Evolutionary conservation across 2,113 vertebrate species (phyloP).

Genomic region (Puntigrus tetrazona): DNA sequence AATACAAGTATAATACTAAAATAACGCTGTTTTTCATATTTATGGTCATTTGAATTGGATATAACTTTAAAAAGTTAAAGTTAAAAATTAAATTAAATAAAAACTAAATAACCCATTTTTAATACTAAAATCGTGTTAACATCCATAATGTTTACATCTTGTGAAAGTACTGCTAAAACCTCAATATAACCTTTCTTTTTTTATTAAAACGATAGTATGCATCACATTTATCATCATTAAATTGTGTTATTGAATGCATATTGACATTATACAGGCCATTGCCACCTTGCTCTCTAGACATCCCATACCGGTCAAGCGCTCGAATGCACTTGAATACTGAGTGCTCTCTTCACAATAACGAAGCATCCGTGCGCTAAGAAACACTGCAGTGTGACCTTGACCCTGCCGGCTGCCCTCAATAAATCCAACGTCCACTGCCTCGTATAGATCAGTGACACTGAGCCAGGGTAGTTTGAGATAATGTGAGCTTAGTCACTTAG

Average conservation of each 20-base stretch:
- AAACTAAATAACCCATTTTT: no score
- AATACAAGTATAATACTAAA: neutral
- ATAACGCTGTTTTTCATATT: neutral
- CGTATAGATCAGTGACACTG: neutral
- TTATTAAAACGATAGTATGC: neutral
- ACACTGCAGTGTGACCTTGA: neutral
- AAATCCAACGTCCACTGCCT: neutral
- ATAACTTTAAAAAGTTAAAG: neutral
- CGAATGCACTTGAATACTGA: slow-evolving; percentile 5
- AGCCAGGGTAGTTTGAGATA: neutral
- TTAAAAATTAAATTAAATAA: no score
- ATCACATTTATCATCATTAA: neutral
- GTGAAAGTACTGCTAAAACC: neutral
- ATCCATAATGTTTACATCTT: neutral
- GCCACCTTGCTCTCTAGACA: neutral
- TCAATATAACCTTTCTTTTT: neutral
- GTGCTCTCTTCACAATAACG: slow-evolving; percentile 16
- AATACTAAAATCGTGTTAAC: neutral
- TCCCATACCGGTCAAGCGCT: neutral
- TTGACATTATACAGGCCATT: neutral
- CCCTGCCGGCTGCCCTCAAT: neutral
- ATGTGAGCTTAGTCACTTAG: neutral
- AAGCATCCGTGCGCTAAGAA: neutral
- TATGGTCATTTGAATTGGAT: neutral
- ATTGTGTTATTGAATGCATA: neutral